phyloP scores from a whole-genome alignment of 2,113 vertebrate species.

The Brachirus orientalis region DNA sequence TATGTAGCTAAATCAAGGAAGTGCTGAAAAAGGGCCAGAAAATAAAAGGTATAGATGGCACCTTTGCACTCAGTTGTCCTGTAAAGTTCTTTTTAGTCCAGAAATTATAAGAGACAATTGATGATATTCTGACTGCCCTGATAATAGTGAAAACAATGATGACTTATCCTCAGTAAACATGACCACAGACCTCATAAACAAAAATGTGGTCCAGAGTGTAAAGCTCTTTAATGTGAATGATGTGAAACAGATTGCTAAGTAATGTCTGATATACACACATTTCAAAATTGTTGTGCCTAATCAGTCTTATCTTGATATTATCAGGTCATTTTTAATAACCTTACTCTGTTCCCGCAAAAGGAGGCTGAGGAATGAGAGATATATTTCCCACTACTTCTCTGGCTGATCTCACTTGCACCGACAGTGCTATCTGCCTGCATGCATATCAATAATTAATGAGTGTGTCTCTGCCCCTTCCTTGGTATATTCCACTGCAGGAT shows the following conservation, averaged over 20 bases:
- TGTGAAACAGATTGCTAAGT: background rate
- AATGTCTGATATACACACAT: constrained; percentile 25
- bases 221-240: constrained; percentile 30
- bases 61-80: too few relatives aligned
- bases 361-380: background rate
- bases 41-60: constrained; percentile 2
- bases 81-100: too few relatives aligned
- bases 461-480: constrained; percentile 22
- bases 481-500: constrained; percentile 44
- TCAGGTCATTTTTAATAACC: constrained; percentile 15
- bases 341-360: background rate
- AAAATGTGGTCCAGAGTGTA: too few relatives aligned
- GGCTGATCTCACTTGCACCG: constrained; percentile 32
- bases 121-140: background rate
- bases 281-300: constrained; percentile 4
- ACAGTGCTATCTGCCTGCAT: constrained; percentile 37
- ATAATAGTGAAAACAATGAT: background rate
- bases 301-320: constrained; percentile 9
- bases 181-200: too few relatives aligned
- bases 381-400: constrained; percentile 3
- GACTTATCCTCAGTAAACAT: constrained; percentile 21
- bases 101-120: background rate
- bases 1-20: constrained; percentile 52
- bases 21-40: constrained; percentile 17
- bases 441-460: constrained; percentile 61